Conservation (phyloP, 2,113 vertebrate species). For the Chamaetylas fuelleborni region DNA sequence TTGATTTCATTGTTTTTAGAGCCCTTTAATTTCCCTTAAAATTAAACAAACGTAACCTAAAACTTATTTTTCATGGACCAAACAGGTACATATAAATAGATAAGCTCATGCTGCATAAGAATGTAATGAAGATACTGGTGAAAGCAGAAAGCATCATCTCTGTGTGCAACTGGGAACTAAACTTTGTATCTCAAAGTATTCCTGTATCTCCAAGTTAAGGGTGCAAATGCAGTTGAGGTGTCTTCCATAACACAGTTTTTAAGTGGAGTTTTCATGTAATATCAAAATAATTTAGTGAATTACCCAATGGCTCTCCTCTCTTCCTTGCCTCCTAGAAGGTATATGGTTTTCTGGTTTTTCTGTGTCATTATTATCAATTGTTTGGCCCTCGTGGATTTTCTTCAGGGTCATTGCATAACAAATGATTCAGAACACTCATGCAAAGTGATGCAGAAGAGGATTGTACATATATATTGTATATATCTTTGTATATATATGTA, state of each 20-base stretch:
- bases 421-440: not conserved
- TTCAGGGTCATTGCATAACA: not conserved
- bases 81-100: not conserved
- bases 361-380: not conserved
- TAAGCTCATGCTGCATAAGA: not conserved
- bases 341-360: not conserved
- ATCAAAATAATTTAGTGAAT: not conserved
- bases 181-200: not conserved
- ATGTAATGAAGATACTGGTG: not conserved
- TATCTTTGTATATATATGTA: not conserved
- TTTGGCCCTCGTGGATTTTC: not conserved
- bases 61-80: not conserved
- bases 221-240: not conserved
- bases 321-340: not conserved
- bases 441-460: not conserved
- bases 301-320: not conserved
- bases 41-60: not conserved
- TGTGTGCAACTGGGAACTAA: not conserved
- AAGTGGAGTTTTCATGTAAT: not conserved
- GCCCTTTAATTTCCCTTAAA: not conserved
- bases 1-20: not conserved
- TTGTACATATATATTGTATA: fast-evolving
- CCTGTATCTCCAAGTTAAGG: not conserved
- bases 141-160: not conserved
- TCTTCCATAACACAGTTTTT: not conserved